Conservation (phyloP, 2,113 vertebrate genomes). For the Rhinolophus sinicus region DNA sequence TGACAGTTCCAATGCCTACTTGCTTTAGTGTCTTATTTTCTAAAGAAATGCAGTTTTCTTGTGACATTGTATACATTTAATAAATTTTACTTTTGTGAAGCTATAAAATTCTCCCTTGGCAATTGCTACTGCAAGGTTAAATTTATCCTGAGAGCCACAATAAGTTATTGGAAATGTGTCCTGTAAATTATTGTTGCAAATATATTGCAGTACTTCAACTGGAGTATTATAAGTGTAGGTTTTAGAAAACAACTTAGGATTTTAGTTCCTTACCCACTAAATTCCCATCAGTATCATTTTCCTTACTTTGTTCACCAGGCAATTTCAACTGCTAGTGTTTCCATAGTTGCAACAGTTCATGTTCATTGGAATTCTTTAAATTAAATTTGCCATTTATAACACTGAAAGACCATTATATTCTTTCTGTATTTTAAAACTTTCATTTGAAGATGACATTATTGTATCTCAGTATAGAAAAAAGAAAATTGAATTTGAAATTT, state of each 20-base stretch:
- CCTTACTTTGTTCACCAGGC: not conserved
- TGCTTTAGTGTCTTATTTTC: not conserved
- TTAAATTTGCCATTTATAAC: not conserved
- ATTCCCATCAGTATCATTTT: not conserved
- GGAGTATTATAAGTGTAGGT: not conserved
- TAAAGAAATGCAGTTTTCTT: constrained; percentile 31
- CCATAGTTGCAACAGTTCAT: not conserved
- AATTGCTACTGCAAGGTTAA: not conserved
- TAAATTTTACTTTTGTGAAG: constrained; percentile 14
- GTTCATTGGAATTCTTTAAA: not conserved
- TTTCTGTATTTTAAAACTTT: not conserved
- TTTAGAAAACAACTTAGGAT: not conserved
- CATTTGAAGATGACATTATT: constrained; percentile 3
- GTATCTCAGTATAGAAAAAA: not conserved
- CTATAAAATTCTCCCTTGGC: not conserved
- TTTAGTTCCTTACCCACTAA: not conserved
- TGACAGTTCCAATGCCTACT: not conserved
- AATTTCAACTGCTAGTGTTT: not conserved
- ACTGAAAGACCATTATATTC: not conserved
- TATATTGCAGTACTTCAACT: not conserved
- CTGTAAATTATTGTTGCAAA: constrained; percentile 2
- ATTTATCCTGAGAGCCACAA: constrained; percentile 7
- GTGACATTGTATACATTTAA: not conserved
- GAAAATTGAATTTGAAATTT: constrained; percentile 37
- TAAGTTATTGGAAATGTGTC: constrained; percentile 25